A percentile compares a stretch with the other conserved stretches of the same genome.
Conservation (phyloP, 1,140 invertebrate genomes). For the Chymomyza costata region DNA sequence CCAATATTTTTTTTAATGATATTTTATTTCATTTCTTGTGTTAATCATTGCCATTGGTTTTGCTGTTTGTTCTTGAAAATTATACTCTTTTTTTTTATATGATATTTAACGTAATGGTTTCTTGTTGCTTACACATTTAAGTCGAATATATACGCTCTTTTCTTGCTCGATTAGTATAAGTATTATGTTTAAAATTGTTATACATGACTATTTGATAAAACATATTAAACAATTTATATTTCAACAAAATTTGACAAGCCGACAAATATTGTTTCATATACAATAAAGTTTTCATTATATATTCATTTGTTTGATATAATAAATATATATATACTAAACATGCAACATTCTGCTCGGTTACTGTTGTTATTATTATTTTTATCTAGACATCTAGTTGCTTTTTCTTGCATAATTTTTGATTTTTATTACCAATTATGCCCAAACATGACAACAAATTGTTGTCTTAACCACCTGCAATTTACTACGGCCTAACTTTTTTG, state of each 20-base stretch:
- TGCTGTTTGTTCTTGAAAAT: conserved; percentile 41
- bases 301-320: conserved; percentile 44
- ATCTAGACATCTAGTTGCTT: conserved; percentile 61
- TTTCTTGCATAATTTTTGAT: conserved; percentile 18
- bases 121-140: conserved; percentile 39
- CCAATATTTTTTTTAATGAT: no score
- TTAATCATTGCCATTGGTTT: conserved; percentile 44
- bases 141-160: conserved; percentile 24
- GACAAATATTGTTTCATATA: conserved; percentile 62
- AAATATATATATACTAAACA: conserved; percentile 38
- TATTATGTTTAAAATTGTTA: conserved; percentile 49
- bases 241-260: conserved; percentile 65
- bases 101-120: conserved; percentile 52
- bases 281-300: conserved; percentile 38
- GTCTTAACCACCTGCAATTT: no score
- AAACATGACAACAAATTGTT: conserved; percentile 24
- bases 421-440: conserved; percentile 27
- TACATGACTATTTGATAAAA: conserved; percentile 56
- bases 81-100: conserved; percentile 49
- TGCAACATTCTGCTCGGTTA: conserved; percentile 45
- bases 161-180: conserved; percentile 43
- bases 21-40: conserved; percentile 44
- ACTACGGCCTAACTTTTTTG: conserved; percentile 36
- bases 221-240: conserved; percentile 59
- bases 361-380: no score